Evolutionary conservation across 2,888 invertebrate genomes (phyloP).

Genomic region (Hemistola chrysoprasaria): DNA sequence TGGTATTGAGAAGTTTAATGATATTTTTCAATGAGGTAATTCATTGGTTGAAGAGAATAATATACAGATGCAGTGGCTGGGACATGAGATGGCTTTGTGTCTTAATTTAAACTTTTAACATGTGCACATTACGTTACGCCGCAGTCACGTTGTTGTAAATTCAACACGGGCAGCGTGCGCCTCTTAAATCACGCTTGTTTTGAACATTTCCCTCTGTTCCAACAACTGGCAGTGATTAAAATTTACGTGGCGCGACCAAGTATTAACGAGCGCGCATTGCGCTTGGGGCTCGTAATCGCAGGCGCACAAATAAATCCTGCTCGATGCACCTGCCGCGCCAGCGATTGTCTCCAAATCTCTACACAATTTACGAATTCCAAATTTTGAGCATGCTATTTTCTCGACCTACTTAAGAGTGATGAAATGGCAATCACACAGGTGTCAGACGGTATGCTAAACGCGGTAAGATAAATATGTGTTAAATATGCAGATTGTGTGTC

Average conservation of each 20-base stretch:
- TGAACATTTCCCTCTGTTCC: conserved; percentile 71
- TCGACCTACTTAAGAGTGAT: conserved; percentile 33
- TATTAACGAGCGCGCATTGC: conserved; percentile 77
- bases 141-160: conserved; percentile 43
- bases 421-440: conserved; percentile 70
- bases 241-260: conserved; percentile 79
- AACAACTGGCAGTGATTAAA: conserved; percentile 80
- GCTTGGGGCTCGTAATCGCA: conserved; percentile 62
- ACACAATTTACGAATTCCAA: conserved; percentile 15
- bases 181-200: conserved; percentile 77
- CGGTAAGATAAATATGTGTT: conserved; percentile 73
- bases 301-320: conserved; percentile 76
- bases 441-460: conserved; percentile 73
- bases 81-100: conserved; percentile 17
- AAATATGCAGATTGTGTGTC: conserved; percentile 80
- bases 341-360: conserved; percentile 32
- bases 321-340: conserved; percentile 70
- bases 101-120: conserved; percentile 28
- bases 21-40: background rate
- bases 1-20: too few species aligned
- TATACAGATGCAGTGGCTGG: conserved; percentile 7
- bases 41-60: background rate
- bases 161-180: conserved; percentile 52
- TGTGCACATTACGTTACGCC: conserved; percentile 22
- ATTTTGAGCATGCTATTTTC: conserved; percentile 14